Base-by-base conservation (phyloP, 2,113 vertebrate genomes). In the Aix galericulata region DNA sequence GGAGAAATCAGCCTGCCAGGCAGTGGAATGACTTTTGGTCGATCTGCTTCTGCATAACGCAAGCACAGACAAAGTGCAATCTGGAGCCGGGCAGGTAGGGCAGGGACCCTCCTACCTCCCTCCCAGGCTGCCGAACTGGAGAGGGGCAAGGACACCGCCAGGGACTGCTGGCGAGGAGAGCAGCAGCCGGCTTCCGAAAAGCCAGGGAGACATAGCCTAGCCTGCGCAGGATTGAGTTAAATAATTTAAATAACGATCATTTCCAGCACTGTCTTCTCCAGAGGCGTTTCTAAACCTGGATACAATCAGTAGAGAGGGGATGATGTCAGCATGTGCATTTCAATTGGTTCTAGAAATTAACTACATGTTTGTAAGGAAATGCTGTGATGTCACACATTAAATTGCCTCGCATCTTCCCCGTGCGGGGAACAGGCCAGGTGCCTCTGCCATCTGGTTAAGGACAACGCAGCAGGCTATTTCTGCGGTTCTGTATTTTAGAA, bases 1-100 rank as follows among this genome's bases (percentile, higher is more conserved):
- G 75, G 20, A 59, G 82, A 68, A 91, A 81, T 7, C 38, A 42
- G 87, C 71, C 76, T 92, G 72, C 46, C 95, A 38, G 91, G 84
- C 18, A 4, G 16, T 22, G 50, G 2, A 34, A 73, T 34, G 50
- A 36, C 76, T 75, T 15, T 68, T 22, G 12, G 64, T 85, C 50
- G 4, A 46, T 25, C 27, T 79, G 91, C 83, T 95, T 44, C 87
- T 59, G 63, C 88, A 75, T 26, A 91, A 95, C 1, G n/a, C 68
- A n/a, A 31, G 29, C 42, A 18, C 17, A 38, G 59, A 22, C 31
- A 15, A 22, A 40, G 74, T 58, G 52, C 73, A 62, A 89, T 22
- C 44, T 17, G 8, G 44, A 60, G 63, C 36, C 0, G 6, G 5
- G 25, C 17, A 32, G 86, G 88, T 17, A 55, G 72, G 74, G 59